Conservation (phyloP, 1,140 invertebrate species). For the Brachionus paranguensis region DNA sequence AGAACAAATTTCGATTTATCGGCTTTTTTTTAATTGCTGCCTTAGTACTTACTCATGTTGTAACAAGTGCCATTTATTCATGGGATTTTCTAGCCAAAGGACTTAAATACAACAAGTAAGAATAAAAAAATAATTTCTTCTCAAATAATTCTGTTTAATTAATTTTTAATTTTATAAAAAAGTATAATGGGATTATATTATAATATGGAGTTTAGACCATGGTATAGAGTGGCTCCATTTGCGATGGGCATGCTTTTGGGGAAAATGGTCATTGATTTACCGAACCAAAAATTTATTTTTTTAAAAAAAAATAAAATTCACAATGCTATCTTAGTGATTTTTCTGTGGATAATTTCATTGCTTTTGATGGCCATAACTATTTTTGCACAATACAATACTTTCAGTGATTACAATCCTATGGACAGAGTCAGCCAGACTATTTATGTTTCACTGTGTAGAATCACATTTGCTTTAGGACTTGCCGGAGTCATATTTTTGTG, state of each 20-base stretch:
- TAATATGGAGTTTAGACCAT: constrained; percentile 47
- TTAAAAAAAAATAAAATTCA: background rate
- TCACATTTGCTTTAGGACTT: background rate
- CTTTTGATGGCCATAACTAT: background rate
- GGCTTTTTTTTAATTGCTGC: constrained; percentile 40
- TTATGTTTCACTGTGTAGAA: background rate
- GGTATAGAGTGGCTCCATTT: constrained; percentile 58
- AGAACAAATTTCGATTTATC: background rate
- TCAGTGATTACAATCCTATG: constrained; percentile 41
- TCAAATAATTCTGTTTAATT: background rate
- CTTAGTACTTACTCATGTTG: constrained; percentile 34
- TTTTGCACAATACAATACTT: constrained; percentile 15
- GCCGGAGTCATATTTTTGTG: background rate
- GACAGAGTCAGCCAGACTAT: background rate
- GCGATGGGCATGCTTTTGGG: constrained; percentile 57
- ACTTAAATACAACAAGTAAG: background rate
- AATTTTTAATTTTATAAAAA: background rate
- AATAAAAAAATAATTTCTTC: background rate
- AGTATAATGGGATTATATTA: background rate
- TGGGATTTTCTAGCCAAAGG: background rate
- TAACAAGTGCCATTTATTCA: constrained; percentile 42
- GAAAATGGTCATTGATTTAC: background rate
- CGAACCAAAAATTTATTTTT: background rate
- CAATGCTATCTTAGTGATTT: constrained; percentile 22
- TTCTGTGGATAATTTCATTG: background rate